A percentile compares a stretch with the other conserved stretches of the same genome.
Conservation (phyloP, 2,797 vertebrate genomes). For the Nasua narica region DNA sequence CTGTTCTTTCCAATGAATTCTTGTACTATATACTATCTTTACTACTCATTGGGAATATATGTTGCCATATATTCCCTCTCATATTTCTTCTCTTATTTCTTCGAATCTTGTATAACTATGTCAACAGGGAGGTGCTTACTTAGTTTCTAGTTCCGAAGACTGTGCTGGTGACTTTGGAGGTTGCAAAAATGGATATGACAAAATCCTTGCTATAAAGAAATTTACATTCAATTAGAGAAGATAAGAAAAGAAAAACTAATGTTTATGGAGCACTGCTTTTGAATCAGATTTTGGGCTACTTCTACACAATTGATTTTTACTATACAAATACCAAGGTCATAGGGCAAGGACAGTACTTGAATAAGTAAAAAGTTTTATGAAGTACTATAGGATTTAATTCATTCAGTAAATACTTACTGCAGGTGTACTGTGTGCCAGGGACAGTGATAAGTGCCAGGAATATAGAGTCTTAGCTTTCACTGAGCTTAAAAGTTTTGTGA, state of each 20-base stretch:
- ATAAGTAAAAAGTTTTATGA: neutral
- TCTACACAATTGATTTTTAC: neutral
- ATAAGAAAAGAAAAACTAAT: neutral
- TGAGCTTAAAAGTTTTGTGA: neutral
- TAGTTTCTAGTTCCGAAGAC: neutral
- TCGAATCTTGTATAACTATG: neutral
- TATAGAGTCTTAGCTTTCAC: neutral
- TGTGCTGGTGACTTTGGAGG: neutral
- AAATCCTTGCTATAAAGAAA: neutral
- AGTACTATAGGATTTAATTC: neutral
- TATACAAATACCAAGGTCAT: neutral
- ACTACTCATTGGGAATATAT: neutral
- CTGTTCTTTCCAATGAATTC: neutral
- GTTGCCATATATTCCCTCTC: neutral
- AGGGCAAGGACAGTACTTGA: neutral
- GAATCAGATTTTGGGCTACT: neutral
- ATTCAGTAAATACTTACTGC: neutral
- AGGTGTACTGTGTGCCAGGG: neutral
- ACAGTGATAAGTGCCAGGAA: neutral
- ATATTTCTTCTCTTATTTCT: neutral
- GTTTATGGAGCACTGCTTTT: neutral
- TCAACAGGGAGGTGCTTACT: neutral
- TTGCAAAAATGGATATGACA: neutral
- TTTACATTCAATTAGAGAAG: neutral
- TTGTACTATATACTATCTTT: neutral